Evolutionary conservation across 1,140 invertebrate genomes (phyloP), one percentile per base, ranked within the genome.

Genomic region (Apis mellifera): DNA sequence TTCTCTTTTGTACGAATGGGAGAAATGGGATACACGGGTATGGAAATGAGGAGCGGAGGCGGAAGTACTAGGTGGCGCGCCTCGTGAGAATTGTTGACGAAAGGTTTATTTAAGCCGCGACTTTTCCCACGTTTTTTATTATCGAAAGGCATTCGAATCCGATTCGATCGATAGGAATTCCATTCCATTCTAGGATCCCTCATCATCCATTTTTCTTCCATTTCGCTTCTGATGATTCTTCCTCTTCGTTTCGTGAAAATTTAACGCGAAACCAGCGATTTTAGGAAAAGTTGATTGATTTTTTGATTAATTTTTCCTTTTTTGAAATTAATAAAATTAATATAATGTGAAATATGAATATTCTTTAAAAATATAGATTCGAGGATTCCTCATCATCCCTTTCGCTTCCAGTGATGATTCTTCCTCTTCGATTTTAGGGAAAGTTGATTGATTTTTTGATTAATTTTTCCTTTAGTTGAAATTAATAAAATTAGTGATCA

Each of bases 171-270:
- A 62, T 21, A 55, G 15, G 54, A 78, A 79, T 62, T 62, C 26
- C 68, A 21, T 26, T n/a, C 32, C 32, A 21, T 26, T n/a, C 32
- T 5, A 42, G 48, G 26, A 62, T 26, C 48, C 42, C 54, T 79
- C 55, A 52, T n/a, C 15, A 7, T 7, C 21, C 12, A n/a, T n/a
- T 21, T n/a, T 19, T 19, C 21, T 23, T 8, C 19, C 60, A 26
- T 69, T 78, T 68, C 64, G 42, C 48, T 48, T 54, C 68, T 5
- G 32, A 42, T 23, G 13, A 79, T 54, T 42, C 54, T 72, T 79
- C 48, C 57, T 62, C 54, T 60, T 79, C 55, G 68, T 79, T 79
- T 62, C 57, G 19, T 13, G 77, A 26, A 26, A 54, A 79, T 72
- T 72, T 50, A 17, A 19, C 48, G 26, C 50, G 32, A 32, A 32